Percentiles rank a stretch among this genome's conserved stretches.
Evolutionary conservation across 2,113 vertebrate genomes (phyloP).

Genomic region (Apaloderma vittatum): DNA sequence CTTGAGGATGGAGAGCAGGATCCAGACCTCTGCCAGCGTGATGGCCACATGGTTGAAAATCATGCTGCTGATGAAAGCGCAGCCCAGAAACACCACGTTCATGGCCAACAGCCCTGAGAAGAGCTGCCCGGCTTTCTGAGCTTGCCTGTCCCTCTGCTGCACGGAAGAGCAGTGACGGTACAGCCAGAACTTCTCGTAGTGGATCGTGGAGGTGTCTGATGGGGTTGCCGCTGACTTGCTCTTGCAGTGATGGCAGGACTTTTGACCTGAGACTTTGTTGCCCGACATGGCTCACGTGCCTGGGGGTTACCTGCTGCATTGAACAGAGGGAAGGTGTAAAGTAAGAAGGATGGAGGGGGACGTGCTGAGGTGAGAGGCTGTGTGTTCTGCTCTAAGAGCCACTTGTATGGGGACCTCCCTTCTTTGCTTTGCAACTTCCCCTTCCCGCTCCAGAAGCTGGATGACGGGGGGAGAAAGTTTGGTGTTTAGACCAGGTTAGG

Average conservation of each 20-base stretch:
- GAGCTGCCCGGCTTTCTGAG: constrained; percentile 81
- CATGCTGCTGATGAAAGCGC: constrained; percentile 85
- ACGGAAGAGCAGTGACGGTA: constrained; percentile 65
- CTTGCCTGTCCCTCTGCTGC: constrained; percentile 73
- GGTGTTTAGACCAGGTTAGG: background rate
- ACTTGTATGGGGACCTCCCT: background rate
- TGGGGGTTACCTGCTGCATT: background rate
- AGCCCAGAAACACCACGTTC: constrained; percentile 89
- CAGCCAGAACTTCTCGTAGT: constrained; percentile 75
- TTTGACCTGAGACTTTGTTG: background rate
- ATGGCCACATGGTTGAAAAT: constrained; percentile 80
- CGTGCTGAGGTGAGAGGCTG: background rate
- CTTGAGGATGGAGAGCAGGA: constrained; percentile 87
- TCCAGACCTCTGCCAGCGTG: constrained; percentile 77
- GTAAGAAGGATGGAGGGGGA: too few relatives aligned
- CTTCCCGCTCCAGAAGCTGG: background rate
- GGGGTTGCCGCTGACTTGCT: background rate
- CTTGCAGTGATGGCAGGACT: background rate
- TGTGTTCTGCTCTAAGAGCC: background rate
- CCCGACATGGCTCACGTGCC: background rate
- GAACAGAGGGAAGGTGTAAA: background rate
- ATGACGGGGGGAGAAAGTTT: background rate
- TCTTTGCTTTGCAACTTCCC: background rate
- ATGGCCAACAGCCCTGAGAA: constrained; percentile 89
- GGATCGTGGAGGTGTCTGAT: background rate